These are phyloP conservation scores for Clinocottus analis DNA, from an alignment of 2,113 vertebrate genomes.

Conservation along the genomic window DNA sequence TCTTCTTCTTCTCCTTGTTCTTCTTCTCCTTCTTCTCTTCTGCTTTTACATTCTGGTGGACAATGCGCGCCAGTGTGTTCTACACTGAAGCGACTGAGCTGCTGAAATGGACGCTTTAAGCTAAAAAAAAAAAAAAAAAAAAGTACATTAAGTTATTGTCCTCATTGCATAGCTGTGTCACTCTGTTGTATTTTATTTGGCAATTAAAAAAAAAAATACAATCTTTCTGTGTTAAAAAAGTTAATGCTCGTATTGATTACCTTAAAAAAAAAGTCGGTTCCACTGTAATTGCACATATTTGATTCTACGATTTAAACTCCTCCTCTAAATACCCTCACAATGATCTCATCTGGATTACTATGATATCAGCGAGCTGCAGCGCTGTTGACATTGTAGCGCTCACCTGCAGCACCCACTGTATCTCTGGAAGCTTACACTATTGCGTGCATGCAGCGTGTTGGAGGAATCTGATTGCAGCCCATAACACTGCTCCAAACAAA, in stretches of 20 bases:
- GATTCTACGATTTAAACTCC: conserved; percentile 11
- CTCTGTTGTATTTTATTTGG: neutral
- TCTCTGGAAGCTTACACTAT: conserved; percentile 19
- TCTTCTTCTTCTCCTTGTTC: neutral
- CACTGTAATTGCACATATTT: conserved; percentile 13
- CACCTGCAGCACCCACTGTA: conserved; percentile 49
- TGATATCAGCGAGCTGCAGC: conserved; percentile 53
- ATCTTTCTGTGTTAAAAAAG: neutral
- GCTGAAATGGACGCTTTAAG: neutral
- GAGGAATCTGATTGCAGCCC: conserved; percentile 34
- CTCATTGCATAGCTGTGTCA: neutral
- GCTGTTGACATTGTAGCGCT: conserved; percentile 53
- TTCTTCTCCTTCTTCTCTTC: neutral
- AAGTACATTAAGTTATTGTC: neutral
- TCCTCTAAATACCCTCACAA: conserved; percentile 27
- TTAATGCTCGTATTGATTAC: conserved; percentile 12
- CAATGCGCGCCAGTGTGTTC: conserved; percentile 7
- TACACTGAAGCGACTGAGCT: neutral
- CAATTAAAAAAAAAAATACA: too few species aligned
- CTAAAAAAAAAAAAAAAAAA: too few species aligned
- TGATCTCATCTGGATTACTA: conserved; percentile 52
- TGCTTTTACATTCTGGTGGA: conserved; percentile 34
- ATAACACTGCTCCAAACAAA: conserved; percentile 10
- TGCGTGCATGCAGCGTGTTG: neutral
- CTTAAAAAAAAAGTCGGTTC: conserved; percentile 15